Evolutionary conservation across 2,113 vertebrate genomes (phyloP).

Genomic region (Perca schrenkii): DNA sequence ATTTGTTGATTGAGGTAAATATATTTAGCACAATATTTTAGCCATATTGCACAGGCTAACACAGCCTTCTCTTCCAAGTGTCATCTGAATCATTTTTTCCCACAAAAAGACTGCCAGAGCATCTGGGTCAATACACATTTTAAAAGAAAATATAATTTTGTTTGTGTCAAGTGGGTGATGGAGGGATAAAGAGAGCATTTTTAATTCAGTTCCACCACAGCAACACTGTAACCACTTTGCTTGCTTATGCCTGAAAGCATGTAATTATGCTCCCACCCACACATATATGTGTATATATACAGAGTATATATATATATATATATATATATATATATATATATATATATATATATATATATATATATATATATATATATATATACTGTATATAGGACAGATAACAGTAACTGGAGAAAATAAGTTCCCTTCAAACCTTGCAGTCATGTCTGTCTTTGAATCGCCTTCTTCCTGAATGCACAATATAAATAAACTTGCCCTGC

Average conservation of each 20-base stretch:
- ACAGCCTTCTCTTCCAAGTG: conserved; percentile 32
- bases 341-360: no score
- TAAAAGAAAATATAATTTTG: conserved; percentile 31
- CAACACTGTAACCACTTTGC: conserved; percentile 50
- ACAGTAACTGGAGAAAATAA: no score
- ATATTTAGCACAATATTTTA: conserved; percentile 36
- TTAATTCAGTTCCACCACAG: conserved; percentile 53
- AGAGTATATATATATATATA: no score
- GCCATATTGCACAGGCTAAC: conserved; percentile 9
- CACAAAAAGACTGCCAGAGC: conserved; percentile 26
- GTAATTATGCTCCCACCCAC: conserved; percentile 45
- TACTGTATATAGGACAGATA: no score
- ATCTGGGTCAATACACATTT: conserved; percentile 50
- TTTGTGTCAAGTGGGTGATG: conserved; percentile 49
- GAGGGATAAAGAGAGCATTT: conserved; percentile 44
- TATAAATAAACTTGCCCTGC: no score
- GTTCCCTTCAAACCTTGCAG: no score
- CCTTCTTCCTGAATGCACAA: no score
- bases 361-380: no score
- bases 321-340: no score
- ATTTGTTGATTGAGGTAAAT: conserved; percentile 38
- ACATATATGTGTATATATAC: no score
- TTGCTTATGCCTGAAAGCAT: conserved; percentile 55
- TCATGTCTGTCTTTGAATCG: no score
- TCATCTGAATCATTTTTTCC: conserved; percentile 30